Base-by-base conservation (phyloP, 2,113 vertebrate species). In the Rhinoderma darwinii region DNA sequence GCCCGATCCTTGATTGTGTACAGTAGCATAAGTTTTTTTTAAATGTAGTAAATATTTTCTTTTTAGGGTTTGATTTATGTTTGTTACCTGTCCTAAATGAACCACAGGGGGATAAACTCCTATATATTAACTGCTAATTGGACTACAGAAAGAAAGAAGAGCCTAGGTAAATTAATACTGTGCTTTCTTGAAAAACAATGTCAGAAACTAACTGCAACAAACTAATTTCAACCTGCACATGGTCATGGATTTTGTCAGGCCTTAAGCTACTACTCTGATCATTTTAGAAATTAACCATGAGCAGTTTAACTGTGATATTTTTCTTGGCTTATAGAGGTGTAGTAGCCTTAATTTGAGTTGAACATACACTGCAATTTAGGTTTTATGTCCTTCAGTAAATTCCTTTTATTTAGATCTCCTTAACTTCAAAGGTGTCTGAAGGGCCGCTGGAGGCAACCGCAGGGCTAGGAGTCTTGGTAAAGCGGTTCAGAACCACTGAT, bases 331-430 rank as follows among this genome's bases (percentile, higher is more conserved):
- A 70, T 37, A 70, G 66, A 70, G 35, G 30, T 70, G 66, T 37
- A 70, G 66, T 37, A 37, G 66, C 66, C 66, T 70, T 70, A 70
- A 70, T 70, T 70, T 70, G 66, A 70, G 5, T 5, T 70, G 66
- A 70, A 70, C 66, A 70, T 70, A 70, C 15, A 70, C 14, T 70
- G 37, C 32, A 70, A 70, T 70, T 70, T 70, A 18, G 17, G 66
- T 70, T 70, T 70, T 70, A 70, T 70, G 66, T 70, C 32, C 32
- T 70, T 70, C 66, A 70, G 32, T 70, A 70, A 37, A 70, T 70
- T 70, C 66, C 20, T 66, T 70, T 70, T 70, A n/a, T n/a, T n/a
- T n/a, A n/a, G n/a, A n/a, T n/a, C n/a, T n/a, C n/a, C n/a, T n/a
- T n/a, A n/a, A n/a, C n/a, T n/a, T n/a, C n/a, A n/a, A n/a, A n/a